These are phyloP conservation scores for Poecilobothrus nobilitatus DNA, from an alignment of 2,888 invertebrate genomes.

Conservation along the genomic window DNA sequence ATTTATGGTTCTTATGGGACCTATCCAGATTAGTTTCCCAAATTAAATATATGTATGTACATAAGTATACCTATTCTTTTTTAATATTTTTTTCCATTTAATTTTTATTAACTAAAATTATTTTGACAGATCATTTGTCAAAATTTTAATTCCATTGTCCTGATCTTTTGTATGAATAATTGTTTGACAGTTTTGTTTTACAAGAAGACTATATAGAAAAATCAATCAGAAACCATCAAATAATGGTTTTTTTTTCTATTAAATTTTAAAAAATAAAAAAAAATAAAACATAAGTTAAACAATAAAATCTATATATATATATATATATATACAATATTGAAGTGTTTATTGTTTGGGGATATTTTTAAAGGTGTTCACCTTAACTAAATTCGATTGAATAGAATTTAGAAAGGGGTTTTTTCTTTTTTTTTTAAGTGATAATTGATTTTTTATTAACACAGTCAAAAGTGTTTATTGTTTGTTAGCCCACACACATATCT, in stretches of 20 bases:
- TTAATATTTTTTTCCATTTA: too few relatives aligned
- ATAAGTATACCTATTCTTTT: too few relatives aligned
- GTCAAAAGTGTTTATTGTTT: neutral
- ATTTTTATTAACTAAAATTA: neutral
- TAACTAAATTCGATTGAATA: neutral
- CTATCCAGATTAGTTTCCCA: too few relatives aligned
- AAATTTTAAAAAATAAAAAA: too few relatives aligned
- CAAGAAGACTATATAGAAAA: too few relatives aligned
- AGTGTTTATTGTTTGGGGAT: neutral
- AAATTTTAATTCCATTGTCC: neutral
- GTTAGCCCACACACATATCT: neutral
- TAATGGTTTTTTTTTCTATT: too few relatives aligned
- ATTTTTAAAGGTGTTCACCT: neutral
- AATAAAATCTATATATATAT: too few relatives aligned
- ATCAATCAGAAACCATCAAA: too few relatives aligned
- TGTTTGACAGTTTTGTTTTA: too few relatives aligned
- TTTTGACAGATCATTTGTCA: constrained; percentile 1
- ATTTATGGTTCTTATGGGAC: too few relatives aligned
- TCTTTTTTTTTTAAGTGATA: neutral
- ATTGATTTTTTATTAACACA: neutral
- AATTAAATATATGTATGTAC: too few relatives aligned
- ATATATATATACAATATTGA: neutral
- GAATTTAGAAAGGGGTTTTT: neutral
- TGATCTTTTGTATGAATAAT: neutral
- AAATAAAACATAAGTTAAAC: too few relatives aligned